phyloP scores from a whole-genome alignment of 1,140 invertebrate species.

The Caenorhabditis briggsae region DNA sequence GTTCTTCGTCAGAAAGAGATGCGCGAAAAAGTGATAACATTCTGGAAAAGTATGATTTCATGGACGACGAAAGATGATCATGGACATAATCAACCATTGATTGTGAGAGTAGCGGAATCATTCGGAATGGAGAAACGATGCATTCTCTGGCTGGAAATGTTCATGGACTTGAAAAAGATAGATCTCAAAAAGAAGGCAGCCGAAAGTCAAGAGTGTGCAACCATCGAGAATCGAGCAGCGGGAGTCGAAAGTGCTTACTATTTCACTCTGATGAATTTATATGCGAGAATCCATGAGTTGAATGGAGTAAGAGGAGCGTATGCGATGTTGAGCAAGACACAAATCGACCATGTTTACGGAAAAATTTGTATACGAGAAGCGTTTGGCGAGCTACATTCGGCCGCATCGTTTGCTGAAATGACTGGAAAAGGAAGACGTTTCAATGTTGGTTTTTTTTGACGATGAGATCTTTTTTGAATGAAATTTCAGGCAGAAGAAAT shows the following conservation, averaged over 20 bases:
- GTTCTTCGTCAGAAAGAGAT: neutral
- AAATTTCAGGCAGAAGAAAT: neutral
- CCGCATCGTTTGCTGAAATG: neutral
- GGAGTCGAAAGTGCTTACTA: neutral
- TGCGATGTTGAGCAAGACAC: neutral
- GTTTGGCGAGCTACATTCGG: slow-evolving; percentile 3
- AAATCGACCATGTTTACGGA: slow-evolving; percentile 42
- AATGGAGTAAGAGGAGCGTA: slow-evolving; percentile 26
- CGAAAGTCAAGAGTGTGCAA: neutral
- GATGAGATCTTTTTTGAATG: neutral
- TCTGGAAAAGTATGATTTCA: slow-evolving; percentile 18
- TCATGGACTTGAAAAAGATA: neutral
- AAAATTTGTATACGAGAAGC: slow-evolving; percentile 22
- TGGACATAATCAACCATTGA: slow-evolving; percentile 12
- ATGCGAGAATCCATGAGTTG: slow-evolving; percentile 24
- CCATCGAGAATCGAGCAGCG: neutral
- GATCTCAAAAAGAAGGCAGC: neutral
- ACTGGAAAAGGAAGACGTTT: slow-evolving; percentile 21
- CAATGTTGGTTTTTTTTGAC: neutral
- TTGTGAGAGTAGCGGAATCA: neutral
- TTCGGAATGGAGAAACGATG: slow-evolving; percentile 50
- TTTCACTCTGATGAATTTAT: slow-evolving; percentile 34
- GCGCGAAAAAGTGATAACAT: neutral
- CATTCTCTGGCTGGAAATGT: slow-evolving; percentile 34
- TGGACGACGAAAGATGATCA: slow-evolving; percentile 7